phyloP scores from a whole-genome alignment of 2,797 vertebrate species.

The Graptemys geographica region DNA sequence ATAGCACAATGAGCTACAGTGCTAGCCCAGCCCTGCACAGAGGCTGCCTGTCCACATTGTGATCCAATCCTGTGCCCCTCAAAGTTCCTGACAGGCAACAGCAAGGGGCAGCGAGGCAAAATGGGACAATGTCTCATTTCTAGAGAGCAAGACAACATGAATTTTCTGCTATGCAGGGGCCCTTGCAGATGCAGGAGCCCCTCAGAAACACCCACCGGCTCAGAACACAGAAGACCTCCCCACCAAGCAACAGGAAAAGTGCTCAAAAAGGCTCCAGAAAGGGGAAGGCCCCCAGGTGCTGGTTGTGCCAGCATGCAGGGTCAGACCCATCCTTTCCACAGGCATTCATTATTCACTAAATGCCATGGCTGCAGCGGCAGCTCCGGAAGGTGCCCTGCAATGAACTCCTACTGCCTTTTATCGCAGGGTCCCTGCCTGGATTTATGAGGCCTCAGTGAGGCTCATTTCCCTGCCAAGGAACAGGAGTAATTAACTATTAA shows the following conservation, averaged over 20 bases:
- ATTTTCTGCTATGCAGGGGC: neutral
- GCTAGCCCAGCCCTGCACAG: neutral
- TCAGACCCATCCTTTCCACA: fast-evolving
- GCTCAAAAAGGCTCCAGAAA: neutral
- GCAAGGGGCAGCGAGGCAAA: neutral
- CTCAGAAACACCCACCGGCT: neutral
- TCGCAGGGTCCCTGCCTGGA: slow-evolving; percentile 59
- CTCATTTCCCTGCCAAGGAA: slow-evolving; percentile 58
- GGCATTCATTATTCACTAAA: neutral
- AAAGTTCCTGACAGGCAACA: neutral
- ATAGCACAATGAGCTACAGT: too few relatives aligned
- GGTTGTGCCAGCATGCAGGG: neutral
- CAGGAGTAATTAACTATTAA: slow-evolving; percentile 75
- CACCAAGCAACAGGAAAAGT: neutral
- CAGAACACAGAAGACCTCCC: neutral
- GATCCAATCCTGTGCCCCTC: neutral
- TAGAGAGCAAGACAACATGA: neutral
- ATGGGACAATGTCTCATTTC: neutral
- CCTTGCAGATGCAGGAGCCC: neutral
- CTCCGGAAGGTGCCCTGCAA: slow-evolving; percentile 19
- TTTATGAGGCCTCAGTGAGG: slow-evolving; percentile 64
- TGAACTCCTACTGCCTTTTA: slow-evolving; percentile 50
- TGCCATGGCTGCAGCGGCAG: slow-evolving; percentile 35
- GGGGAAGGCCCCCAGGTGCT: neutral
- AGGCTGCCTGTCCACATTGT: neutral